Evolutionary conservation across 1,140 invertebrate species (phyloP), one percentile per base, ranked within the genome.

Genomic region (Glossosoma conforme): DNA sequence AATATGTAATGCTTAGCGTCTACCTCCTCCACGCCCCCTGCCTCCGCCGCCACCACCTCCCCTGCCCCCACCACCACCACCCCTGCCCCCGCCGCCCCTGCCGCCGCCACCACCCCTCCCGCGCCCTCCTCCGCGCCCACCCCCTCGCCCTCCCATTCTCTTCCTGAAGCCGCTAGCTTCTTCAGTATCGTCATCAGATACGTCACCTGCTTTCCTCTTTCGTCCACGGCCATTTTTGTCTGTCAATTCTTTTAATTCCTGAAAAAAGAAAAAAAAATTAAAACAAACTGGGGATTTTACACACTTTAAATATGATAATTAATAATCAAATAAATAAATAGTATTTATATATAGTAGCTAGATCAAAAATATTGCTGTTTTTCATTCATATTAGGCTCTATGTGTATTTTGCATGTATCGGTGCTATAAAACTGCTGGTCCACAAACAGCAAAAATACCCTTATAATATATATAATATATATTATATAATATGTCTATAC

Each of bases 231-330:
- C 81, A 59, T 82, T 88, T 37, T 82, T 86, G 20, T 90, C 86
- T 56, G 86, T 82, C 20, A 88, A 65, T 64, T 93, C 89, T 71
- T 89, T 91, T 67, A 93, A 79, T 77, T 93, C 88, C 82, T 87
- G 54, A 20, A 59, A 61, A 43, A 24, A 30, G 41, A 40, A 48
- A 51, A 61, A 52, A 36, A n/a, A n/a, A n/a, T n/a, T n/a, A n/a
- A n/a, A n/a, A n/a, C n/a, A n/a, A n/a, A n/a, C n/a, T n/a, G n/a
- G n/a, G n/a, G n/a, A n/a, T n/a, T n/a, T n/a, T n/a, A n/a, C n/a
- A n/a, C n/a, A n/a, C n/a, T n/a, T n/a, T n/a, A n/a, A n/a, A n/a
- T n/a, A n/a, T n/a, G n/a, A n/a, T n/a, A n/a, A n/a, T n/a, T n/a
- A n/a, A n/a, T n/a, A n/a, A n/a, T n/a, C n/a, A n/a, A n/a, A n/a